phyloP scores from a whole-genome alignment of 2,888 invertebrate species.

The Leptinotarsa peninsularis region DNA sequence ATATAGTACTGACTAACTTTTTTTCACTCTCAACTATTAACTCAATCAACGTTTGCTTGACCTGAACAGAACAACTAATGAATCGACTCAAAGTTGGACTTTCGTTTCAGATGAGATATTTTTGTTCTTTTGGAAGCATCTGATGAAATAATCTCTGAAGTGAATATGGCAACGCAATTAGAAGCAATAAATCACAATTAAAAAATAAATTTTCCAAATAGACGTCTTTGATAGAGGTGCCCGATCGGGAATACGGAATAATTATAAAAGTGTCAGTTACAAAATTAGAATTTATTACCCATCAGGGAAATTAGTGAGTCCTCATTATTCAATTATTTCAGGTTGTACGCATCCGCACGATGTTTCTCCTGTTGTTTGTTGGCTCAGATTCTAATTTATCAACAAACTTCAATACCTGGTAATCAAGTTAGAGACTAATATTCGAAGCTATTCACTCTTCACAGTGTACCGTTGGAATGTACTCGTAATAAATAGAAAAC shows the following conservation, averaged over 20 bases:
- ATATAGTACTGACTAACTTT: too few relatives aligned
- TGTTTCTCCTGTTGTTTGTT: slow-evolving; percentile 7
- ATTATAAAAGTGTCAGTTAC: slow-evolving; percentile 25
- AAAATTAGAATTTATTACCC: slow-evolving; percentile 25
- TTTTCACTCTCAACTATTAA: too few relatives aligned
- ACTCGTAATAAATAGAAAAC: too few relatives aligned
- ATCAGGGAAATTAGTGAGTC: slow-evolving; percentile 26
- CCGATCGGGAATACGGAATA: slow-evolving; percentile 26
- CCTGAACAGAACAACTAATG: not conserved
- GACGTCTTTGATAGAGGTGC: slow-evolving; percentile 30
- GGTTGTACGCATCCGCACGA: not conserved
- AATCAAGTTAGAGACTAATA: not conserved
- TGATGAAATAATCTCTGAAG: not conserved
- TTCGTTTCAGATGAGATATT: not conserved
- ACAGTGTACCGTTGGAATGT: too few relatives aligned
- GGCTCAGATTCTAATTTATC: not conserved
- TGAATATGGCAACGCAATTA: slow-evolving; percentile 24
- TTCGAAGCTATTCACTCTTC: not conserved
- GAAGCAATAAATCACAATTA: slow-evolving; percentile 30
- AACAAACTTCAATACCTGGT: not conserved
- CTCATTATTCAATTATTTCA: slow-evolving; percentile 22
- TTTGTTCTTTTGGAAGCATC: not conserved
- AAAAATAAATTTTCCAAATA: slow-evolving; percentile 25
- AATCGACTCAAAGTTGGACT: too few relatives aligned
- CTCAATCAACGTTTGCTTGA: not conserved